Conservation (phyloP, 1,140 invertebrate species). For the Plutomurus gul region DNA sequence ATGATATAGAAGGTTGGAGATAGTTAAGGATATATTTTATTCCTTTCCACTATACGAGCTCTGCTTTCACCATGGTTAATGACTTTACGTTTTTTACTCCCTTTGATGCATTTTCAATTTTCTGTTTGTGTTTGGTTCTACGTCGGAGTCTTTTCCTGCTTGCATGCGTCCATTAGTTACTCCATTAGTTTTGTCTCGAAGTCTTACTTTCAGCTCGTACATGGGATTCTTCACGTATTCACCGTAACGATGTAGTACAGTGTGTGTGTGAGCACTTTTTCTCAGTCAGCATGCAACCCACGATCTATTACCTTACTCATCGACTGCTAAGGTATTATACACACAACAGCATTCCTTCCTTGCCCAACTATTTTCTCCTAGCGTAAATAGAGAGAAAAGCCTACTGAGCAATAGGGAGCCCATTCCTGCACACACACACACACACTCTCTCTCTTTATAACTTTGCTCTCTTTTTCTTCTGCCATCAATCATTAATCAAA, state of each 20-base stretch:
- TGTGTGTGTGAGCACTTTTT: not conserved
- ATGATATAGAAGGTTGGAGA: no score
- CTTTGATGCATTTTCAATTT: conserved; percentile 22
- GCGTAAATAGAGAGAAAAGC: not conserved
- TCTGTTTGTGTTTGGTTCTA: not conserved
- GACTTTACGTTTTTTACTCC: not conserved
- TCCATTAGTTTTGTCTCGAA: conserved; percentile 27
- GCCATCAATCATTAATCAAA: conserved; percentile 15
- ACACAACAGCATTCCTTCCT: no score
- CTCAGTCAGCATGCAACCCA: conserved; percentile 15
- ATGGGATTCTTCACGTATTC: no score
- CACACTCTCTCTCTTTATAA: not conserved
- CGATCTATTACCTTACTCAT: not conserved
- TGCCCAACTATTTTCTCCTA: no score
- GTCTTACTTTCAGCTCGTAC: no score
- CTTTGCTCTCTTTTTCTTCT: no score
- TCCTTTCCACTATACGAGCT: not conserved
- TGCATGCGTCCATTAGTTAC: conserved; percentile 20
- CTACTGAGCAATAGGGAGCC: not conserved
- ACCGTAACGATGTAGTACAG: not conserved
- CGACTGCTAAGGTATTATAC: no score
- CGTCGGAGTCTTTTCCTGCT: conserved; percentile 1
- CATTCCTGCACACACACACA: not conserved
- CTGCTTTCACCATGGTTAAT: not conserved
- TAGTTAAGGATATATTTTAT: no score